Evolutionary conservation across 1,140 invertebrate species (phyloP).

Genomic region (Nixonia krombeini): DNA sequence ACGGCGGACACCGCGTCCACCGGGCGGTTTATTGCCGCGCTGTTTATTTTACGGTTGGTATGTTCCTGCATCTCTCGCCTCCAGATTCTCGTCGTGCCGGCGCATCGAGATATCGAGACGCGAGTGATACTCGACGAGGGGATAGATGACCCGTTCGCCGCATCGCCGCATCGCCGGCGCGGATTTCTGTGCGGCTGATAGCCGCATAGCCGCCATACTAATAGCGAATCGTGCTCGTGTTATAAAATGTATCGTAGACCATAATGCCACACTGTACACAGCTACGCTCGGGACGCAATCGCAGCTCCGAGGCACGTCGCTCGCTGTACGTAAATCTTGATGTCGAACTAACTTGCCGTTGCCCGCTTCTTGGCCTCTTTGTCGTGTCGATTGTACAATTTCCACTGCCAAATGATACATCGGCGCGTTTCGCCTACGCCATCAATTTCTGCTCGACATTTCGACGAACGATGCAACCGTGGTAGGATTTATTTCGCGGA

Average conservation of each 20-base stretch:
- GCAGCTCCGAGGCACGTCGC: conserved; percentile 25
- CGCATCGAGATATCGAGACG: conserved; percentile 46
- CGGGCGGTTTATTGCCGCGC: conserved; percentile 65
- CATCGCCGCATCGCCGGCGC: conserved; percentile 35
- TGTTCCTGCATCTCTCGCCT: too few relatives aligned
- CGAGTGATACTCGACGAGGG: conserved; percentile 41
- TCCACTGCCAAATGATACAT: conserved; percentile 33
- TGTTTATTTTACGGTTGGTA: conserved; percentile 67
- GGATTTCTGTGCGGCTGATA: conserved; percentile 46
- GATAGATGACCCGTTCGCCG: conserved; percentile 43
- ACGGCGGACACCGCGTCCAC: conserved; percentile 59
- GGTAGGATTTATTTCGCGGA: too few relatives aligned
- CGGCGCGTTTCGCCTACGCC: too few relatives aligned
- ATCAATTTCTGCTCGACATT: too few relatives aligned
- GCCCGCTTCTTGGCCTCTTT: too few relatives aligned
- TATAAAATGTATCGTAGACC: conserved; percentile 48
- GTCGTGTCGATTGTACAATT: conserved; percentile 25
- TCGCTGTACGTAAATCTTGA: conserved; percentile 47
- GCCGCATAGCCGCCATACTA: conserved; percentile 44
- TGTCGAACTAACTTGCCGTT: conserved; percentile 46
- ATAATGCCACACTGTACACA: too few relatives aligned
- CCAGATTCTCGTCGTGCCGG: conserved; percentile 39
- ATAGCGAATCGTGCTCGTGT: conserved; percentile 47
- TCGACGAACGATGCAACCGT: too few relatives aligned
- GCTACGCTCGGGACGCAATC: conserved; percentile 38